Percentiles rank a stretch among this genome's conserved stretches.
Evolutionary conservation across 2,113 vertebrate species (phyloP).

Genomic region (Tiliqua scincoides): DNA sequence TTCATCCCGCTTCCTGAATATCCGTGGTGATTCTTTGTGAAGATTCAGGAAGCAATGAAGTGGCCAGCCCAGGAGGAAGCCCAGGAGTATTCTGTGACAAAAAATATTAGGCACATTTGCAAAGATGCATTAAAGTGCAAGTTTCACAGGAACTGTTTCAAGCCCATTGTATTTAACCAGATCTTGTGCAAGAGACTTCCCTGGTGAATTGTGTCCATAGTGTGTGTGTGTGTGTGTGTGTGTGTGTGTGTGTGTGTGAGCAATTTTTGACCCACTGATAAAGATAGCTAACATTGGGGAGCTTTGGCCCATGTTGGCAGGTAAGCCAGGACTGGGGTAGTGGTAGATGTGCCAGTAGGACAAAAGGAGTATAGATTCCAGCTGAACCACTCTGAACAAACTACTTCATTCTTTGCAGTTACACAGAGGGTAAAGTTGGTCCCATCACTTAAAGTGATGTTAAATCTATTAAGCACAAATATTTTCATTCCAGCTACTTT

Average conservation of each 20-base stretch:
- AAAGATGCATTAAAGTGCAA: not conserved
- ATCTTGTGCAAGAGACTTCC: not conserved
- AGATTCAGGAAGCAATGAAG: not conserved
- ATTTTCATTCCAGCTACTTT: slow-evolving; percentile 41
- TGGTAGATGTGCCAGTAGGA: not conserved
- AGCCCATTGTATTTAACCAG: not conserved
- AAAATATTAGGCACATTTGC: not conserved
- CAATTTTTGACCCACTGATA: not conserved
- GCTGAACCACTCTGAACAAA: not conserved
- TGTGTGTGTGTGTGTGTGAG: not conserved
- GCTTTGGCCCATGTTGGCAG: not conserved
- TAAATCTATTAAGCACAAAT: slow-evolving; percentile 11
- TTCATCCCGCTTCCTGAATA: not conserved
- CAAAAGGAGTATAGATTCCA: not conserved
- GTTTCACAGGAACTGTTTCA: not conserved
- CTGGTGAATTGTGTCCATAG: not conserved
- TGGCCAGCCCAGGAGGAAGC: not conserved
- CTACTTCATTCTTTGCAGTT: slow-evolving; percentile 14
- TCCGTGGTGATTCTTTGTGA: not conserved
- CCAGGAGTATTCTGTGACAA: not conserved
- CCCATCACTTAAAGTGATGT: slow-evolving; percentile 28
- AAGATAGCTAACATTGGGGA: not conserved
- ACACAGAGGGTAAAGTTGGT: slow-evolving; percentile 7
- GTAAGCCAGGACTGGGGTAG: not conserved
- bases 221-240: not conserved